Conservation (phyloP, 2,797 vertebrate species). For the Molossus molossus region DNA sequence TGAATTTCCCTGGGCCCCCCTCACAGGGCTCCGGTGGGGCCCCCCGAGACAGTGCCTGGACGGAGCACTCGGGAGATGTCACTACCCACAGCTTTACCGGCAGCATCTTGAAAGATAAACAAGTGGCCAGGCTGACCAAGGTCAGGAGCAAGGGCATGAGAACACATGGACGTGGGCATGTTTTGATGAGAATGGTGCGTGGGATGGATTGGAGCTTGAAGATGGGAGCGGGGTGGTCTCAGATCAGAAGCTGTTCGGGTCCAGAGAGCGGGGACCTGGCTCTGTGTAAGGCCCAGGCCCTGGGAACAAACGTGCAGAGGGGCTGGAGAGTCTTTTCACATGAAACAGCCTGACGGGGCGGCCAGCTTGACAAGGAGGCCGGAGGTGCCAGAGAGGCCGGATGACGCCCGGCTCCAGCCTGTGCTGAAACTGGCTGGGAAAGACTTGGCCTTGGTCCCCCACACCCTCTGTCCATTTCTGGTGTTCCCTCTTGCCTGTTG, state of each 20-base stretch:
- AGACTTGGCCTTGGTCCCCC: not conserved
- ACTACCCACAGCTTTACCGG: accelerated
- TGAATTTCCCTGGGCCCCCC: accelerated
- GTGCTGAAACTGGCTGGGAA: not conserved
- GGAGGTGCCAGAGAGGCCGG: not conserved
- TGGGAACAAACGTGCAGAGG: accelerated
- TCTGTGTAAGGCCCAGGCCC: not conserved
- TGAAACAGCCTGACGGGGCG: accelerated
- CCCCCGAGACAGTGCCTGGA: accelerated
- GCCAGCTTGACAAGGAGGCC: not conserved
- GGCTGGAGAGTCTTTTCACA: not conserved
- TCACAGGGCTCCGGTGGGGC: not conserved
- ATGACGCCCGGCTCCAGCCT: accelerated
- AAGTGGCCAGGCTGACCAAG: not conserved
- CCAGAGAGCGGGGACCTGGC: not conserved
- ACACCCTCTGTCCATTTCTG: no score
- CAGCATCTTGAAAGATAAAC: not conserved
- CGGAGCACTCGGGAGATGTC: not conserved
- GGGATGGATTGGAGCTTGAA: not conserved
- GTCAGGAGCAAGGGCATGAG: not conserved
- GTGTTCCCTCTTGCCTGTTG: not conserved
- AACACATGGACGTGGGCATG: accelerated
- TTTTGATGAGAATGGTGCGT: not conserved
- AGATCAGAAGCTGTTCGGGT: not conserved
- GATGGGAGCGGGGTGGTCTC: accelerated